phyloP scores from a whole-genome alignment of 2,888 invertebrate species.

The Pollenia griseotomentosa region DNA sequence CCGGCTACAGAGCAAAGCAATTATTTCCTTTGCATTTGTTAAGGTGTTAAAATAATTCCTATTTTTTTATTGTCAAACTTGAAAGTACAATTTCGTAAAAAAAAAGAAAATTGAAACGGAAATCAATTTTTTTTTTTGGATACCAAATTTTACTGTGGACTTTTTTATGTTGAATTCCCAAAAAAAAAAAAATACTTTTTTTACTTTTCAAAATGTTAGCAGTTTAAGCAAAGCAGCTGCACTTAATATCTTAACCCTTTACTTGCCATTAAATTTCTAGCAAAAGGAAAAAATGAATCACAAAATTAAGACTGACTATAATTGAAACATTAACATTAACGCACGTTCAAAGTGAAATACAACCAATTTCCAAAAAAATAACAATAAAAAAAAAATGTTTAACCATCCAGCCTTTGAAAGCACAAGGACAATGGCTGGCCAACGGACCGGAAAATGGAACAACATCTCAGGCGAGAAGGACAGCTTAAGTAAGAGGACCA shows the following conservation, averaged over 20 bases:
- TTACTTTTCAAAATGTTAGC: conserved; percentile 34
- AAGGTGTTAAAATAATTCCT: conserved; percentile 68
- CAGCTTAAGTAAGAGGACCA: conserved; percentile 3
- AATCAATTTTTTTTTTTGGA: conserved; percentile 70
- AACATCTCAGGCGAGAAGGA: conserved; percentile 34
- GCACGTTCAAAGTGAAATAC: conserved; percentile 67
- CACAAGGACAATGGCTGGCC: conserved; percentile 32
- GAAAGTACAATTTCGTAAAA: conserved; percentile 27
- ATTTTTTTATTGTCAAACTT: conserved; percentile 62
- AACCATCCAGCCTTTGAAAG: conserved; percentile 20
- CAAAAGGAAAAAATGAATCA: conserved; percentile 9
- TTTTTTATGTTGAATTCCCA: neutral
- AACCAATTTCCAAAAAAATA: conserved; percentile 63
- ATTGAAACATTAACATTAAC: conserved; percentile 74
- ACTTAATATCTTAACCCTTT: conserved; percentile 72
- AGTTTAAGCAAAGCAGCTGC: conserved; percentile 71
- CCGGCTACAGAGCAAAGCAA: neutral
- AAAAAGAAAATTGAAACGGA: conserved; percentile 33
- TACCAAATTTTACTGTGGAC: conserved; percentile 51
- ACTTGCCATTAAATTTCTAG: conserved; percentile 64
- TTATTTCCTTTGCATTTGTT: neutral
- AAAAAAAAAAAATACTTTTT: conserved; percentile 31
- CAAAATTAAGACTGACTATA: conserved; percentile 43
- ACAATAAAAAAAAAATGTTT: neutral
- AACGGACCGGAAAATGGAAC: conserved; percentile 71